phyloP scores from a whole-genome alignment of 2,888 invertebrate species.

The Cylindroiulus punctatus region DNA sequence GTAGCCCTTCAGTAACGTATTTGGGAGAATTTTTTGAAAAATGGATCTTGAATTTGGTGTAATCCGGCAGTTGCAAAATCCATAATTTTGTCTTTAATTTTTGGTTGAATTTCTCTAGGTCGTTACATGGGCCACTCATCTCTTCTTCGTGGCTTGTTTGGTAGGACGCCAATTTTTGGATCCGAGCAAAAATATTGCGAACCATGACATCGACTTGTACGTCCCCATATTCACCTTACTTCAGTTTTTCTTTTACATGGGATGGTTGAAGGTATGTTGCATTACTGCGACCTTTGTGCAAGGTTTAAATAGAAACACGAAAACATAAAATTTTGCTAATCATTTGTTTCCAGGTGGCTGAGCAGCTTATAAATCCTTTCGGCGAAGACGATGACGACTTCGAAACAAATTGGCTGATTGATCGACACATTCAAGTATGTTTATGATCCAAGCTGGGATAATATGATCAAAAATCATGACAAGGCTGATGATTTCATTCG shows the following conservation, averaged over 20 bases:
- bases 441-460: neutral
- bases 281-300: too few relatives aligned
- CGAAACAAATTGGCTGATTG: conserved; percentile 92
- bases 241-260: conserved; percentile 93
- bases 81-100: neutral
- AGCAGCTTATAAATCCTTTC: conserved; percentile 92
- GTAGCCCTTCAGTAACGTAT: too few relatives aligned
- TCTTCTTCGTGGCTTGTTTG: conserved; percentile 58
- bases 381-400: conserved; percentile 94
- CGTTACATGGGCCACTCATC: conserved; percentile 59
- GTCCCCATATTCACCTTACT: conserved; percentile 68
- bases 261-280: conserved; percentile 79
- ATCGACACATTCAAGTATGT: conserved; percentile 87
- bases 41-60: too few relatives aligned
- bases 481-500: neutral
- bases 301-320: too few relatives aligned
- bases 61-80: too few relatives aligned
- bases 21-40: too few relatives aligned
- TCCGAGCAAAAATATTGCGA: conserved; percentile 57
- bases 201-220: conserved; percentile 62
- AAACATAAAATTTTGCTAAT: neutral
- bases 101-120: conserved; percentile 55
- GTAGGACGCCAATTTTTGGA: conserved; percentile 59
- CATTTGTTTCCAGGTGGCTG: conserved; percentile 73
- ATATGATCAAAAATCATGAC: neutral